Percentiles rank a stretch among this genome's conserved stretches.
Conservation (phyloP, 2,888 invertebrate genomes). For the Cantharis nigra region DNA sequence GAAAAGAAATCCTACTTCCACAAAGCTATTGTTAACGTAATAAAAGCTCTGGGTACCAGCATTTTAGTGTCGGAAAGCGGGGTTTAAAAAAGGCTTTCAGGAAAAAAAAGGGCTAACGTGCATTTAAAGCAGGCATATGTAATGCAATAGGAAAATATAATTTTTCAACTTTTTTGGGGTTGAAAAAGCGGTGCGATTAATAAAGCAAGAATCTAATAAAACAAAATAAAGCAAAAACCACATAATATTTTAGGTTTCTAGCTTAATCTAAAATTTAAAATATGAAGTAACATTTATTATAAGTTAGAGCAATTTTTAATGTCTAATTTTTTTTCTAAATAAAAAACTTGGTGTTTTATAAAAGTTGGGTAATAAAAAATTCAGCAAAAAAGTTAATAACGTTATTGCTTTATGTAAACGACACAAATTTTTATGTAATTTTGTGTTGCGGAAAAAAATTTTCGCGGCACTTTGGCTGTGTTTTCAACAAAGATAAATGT, state of each 20-base stretch:
- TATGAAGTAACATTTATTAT: not conserved
- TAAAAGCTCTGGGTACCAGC: not conserved
- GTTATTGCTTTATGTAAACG: not conserved
- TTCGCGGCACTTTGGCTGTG: slow-evolving; percentile 12
- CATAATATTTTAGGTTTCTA: not conserved
- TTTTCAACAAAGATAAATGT: slow-evolving; percentile 26
- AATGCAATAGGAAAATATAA: not conserved
- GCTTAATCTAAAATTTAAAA: not conserved
- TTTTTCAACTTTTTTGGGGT: not conserved
- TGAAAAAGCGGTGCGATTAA: not conserved
- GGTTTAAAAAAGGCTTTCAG: not conserved
- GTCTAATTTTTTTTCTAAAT: not conserved
- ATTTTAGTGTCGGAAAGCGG: not conserved
- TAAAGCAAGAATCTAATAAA: not conserved
- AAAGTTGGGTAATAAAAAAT: not conserved
- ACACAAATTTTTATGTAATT: not conserved
- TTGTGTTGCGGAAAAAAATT: not conserved
- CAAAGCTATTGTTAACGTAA: not conserved
- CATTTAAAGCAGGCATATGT: not conserved
- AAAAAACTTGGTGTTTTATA: not conserved
- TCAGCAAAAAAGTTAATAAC: not conserved
- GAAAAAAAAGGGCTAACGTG: not conserved
- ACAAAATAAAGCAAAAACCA: not conserved
- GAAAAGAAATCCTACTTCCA: not conserved
- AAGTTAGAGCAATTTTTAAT: not conserved